Evolutionary conservation across 2,797 vertebrate genomes (phyloP), one percentile per base, ranked within the genome.

Genomic region (Sternotherus odoratus): DNA sequence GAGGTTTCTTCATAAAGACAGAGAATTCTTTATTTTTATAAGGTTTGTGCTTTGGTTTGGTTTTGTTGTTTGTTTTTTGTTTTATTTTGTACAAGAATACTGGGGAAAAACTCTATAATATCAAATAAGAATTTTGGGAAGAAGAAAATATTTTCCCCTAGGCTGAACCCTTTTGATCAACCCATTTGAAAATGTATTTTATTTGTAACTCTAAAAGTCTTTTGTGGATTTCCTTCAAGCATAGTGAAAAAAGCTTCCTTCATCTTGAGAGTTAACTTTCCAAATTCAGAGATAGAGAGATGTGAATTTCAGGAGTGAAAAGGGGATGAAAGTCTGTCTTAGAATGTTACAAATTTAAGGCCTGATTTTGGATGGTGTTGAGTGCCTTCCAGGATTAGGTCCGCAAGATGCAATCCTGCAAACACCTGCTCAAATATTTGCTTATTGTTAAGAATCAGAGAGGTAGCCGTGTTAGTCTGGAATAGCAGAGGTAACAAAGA

Each of bases 111-210:
- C 8, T 43, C 81, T 48, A 24, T 54, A 74, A 48, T 86, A 74
- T 53, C 63, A 84, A 57, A 87, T 57, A 89, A 91, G 4, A 21
- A 39, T 19, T 77, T 24, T 30, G 15, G 33, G 63, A 89, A 92
- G 39, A 69, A 69, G 56, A 84, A 94, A 94, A 53, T 69, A 92
- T 5, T 24, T 6, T 79, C 39, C 93, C 94, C 48, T 78, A 72
- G 21, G 28, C 56, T 91, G 56, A 92, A 91, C 63, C 36, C 88
- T 79, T 49, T 3, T 66, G 8, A 84, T 83, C 21, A 54, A 17
- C 1, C 85, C 83, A 11, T 2, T 49, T 17, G 28, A 88, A 88
- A 53, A 74, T n/a, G n/a, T 26, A 0, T 26, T 91, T 86, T 15
- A 54, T 12, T 21, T 82, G 16, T 23, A 90, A 75, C 28, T 86